Evolutionary conservation across 2,113 vertebrate species (phyloP).

Genomic region (Eretmochelys imbricata): DNA sequence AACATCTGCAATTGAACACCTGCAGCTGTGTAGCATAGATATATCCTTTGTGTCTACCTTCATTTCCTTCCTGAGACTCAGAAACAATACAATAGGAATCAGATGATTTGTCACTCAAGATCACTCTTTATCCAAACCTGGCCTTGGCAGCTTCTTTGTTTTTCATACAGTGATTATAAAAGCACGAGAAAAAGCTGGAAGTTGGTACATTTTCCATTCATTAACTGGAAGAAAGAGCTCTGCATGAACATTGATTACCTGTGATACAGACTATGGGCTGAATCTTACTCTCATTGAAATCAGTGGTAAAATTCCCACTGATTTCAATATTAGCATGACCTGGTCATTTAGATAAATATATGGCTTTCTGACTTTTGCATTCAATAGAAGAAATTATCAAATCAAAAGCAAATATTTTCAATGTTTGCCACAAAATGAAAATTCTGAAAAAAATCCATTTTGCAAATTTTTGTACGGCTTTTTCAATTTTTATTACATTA

Average conservation of each 20-base stretch:
- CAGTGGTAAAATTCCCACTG: background rate
- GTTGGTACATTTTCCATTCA: background rate
- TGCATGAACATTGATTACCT: background rate
- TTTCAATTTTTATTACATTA: no score
- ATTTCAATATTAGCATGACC: background rate
- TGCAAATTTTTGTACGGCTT: no score
- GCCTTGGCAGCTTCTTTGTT: background rate
- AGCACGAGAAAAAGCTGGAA: background rate
- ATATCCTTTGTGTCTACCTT: background rate
- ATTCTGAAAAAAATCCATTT: no score
- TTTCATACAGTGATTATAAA: background rate
- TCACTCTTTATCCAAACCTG: background rate
- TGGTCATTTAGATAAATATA: background rate
- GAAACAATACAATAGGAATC: background rate
- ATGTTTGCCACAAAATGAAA: no score
- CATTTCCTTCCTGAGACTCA: background rate
- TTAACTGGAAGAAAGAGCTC: background rate
- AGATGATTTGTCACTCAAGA: background rate
- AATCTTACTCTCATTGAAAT: background rate
- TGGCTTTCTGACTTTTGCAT: background rate
- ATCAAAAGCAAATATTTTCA: no score
- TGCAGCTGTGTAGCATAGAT: no score
- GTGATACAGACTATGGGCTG: background rate
- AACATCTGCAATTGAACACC: background rate
- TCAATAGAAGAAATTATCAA: background rate